phyloP scores from a whole-genome alignment of 2,113 vertebrate species.

The Enhydra lutris region DNA sequence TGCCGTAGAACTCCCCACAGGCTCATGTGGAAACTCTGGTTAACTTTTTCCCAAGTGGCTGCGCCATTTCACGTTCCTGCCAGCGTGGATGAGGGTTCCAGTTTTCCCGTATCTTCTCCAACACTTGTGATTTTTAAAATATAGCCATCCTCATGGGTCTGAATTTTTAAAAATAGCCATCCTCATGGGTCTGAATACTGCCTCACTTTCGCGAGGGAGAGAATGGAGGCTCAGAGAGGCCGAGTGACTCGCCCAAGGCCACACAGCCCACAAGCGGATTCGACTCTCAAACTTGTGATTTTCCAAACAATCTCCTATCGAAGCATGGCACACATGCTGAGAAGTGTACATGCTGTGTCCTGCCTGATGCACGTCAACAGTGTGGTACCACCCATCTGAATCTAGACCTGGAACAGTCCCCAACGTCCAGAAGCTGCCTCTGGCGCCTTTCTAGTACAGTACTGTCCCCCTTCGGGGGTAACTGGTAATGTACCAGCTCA shows the following conservation, averaged over 20 bases:
- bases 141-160: background rate
- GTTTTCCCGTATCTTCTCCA: background rate
- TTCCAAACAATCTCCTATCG: background rate
- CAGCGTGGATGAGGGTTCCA: too few relatives aligned
- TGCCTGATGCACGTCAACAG: too few relatives aligned
- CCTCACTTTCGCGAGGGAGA: background rate
- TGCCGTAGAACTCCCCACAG: background rate
- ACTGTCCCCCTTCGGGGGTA: background rate
- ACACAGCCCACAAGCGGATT: background rate
- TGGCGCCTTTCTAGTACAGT: background rate
- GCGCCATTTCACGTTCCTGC: background rate
- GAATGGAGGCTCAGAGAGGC: background rate
- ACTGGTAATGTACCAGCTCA: accelerated
- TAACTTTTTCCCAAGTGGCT: background rate
- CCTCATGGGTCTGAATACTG: background rate
- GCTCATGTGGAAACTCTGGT: background rate
- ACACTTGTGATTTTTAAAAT: background rate
- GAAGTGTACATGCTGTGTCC: accelerated
- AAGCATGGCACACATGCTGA: accelerated
- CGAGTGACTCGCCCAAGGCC: background rate
- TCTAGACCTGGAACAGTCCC: background rate
- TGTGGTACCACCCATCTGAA: background rate
- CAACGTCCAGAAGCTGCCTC: too few relatives aligned
- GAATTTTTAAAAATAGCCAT: background rate
- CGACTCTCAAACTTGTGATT: background rate